Conservation (phyloP, 2,113 vertebrate species). For the Pampusana beccarii region DNA sequence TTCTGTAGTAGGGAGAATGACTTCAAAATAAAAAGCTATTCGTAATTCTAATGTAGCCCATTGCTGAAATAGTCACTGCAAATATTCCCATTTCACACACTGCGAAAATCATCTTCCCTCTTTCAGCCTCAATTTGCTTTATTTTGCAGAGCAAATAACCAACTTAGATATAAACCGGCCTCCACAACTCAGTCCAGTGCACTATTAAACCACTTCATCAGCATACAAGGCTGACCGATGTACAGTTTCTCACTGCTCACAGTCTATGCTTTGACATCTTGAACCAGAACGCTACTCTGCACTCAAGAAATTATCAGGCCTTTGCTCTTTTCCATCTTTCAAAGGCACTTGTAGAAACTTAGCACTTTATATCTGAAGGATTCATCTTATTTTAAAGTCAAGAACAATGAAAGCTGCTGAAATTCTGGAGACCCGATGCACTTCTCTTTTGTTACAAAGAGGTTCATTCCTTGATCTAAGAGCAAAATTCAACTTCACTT, state of each 20-base stretch:
- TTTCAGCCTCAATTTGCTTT: background rate
- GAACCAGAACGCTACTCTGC: background rate
- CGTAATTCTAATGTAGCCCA: background rate
- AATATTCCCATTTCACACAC: background rate
- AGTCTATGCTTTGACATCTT: background rate
- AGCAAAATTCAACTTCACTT: background rate
- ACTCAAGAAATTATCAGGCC: background rate
- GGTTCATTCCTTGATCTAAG: background rate
- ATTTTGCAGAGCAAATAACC: background rate
- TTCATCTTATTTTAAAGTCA: background rate
- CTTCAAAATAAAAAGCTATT: constrained; percentile 28
- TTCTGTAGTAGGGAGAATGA: background rate
- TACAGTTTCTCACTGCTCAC: background rate
- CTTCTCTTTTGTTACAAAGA: background rate
- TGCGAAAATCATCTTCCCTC: background rate
- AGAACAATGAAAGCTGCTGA: background rate
- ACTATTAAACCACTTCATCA: background rate
- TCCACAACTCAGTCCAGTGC: background rate
- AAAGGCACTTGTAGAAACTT: background rate
- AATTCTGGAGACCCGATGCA: background rate
- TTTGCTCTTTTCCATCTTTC: background rate
- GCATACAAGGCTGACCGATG: background rate
- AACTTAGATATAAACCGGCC: background rate
- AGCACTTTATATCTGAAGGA: background rate
- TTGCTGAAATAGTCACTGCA: background rate